A percentile compares a stretch with the other conserved stretches of the same genome.
phyloP scores from a whole-genome alignment of 2,113 vertebrate genomes.

The Callopanchax toddi region DNA sequence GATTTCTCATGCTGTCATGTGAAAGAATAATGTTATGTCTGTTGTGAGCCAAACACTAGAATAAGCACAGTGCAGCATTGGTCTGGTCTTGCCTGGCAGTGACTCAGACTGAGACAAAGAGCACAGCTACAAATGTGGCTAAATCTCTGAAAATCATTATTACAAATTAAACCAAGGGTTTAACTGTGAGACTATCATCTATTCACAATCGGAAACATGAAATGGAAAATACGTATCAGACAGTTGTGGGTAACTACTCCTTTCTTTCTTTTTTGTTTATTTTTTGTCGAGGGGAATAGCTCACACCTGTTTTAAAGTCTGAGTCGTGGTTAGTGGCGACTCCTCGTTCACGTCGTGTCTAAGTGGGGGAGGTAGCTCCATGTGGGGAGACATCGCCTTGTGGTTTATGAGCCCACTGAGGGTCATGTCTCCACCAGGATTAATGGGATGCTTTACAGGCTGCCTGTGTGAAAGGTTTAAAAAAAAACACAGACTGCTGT shows the following conservation, averaged over 20 bases:
- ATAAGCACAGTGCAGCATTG: slow-evolving; percentile 27
- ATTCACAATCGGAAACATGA: too few species aligned
- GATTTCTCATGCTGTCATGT: slow-evolving; percentile 5
- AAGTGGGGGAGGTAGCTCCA: slow-evolving; percentile 28
- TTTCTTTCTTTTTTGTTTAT: background rate
- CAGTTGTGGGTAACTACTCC: too few species aligned
- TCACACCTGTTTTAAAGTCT: slow-evolving; percentile 27
- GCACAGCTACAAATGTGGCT: slow-evolving; percentile 55
- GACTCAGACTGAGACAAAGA: slow-evolving; percentile 41
- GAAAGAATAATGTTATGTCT: slow-evolving; percentile 16
- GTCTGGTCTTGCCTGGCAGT: slow-evolving; percentile 26
- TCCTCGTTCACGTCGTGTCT: slow-evolving; percentile 5
- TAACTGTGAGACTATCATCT: slow-evolving; percentile 18
- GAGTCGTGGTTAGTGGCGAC: slow-evolving; percentile 5
- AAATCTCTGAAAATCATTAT: slow-evolving; percentile 60
- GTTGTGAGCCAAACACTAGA: slow-evolving; percentile 20
- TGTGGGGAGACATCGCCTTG: slow-evolving; percentile 39
- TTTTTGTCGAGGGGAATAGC: background rate
- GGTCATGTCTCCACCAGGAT: slow-evolving; percentile 59
- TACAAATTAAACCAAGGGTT: slow-evolving; percentile 26
- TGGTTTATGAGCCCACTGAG: slow-evolving; percentile 58
- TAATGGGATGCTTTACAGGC: slow-evolving; percentile 67
- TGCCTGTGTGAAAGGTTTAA: slow-evolving; percentile 45
- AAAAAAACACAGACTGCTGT: slow-evolving; percentile 24
- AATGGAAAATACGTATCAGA: too few species aligned